Conservation (phyloP, 2,113 vertebrate genomes). For the Spilogale gracilis region DNA sequence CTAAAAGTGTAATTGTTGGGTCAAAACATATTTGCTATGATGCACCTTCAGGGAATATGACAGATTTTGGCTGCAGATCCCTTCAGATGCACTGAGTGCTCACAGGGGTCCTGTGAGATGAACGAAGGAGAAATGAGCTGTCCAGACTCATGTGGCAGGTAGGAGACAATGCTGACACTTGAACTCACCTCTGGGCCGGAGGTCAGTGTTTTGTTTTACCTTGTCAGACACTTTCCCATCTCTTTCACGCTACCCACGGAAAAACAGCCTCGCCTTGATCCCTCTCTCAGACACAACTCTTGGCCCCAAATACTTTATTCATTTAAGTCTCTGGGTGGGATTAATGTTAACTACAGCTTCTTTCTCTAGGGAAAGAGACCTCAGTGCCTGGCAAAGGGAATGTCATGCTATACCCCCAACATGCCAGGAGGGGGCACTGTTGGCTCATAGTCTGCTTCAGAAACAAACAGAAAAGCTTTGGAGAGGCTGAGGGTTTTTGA, state of each 20-base stretch:
- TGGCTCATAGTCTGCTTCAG: neutral
- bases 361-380: neutral
- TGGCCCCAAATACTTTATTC: neutral
- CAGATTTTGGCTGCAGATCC: neutral
- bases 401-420: neutral
- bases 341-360: neutral
- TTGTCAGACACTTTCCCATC: neutral
- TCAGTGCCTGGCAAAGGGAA: neutral
- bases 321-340: neutral
- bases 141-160: fast-evolving
- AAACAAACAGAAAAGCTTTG: neutral
- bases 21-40: neutral
- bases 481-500: neutral
- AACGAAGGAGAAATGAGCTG: too few species aligned
- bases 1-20: neutral
- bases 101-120: neutral
- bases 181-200: neutral
- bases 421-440: constrained; percentile 70
- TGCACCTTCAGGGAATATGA: neutral
- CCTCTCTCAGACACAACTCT: neutral
- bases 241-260: neutral
- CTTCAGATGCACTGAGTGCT: neutral
- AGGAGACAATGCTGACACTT: neutral
- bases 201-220: neutral
- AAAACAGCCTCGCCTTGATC: neutral